These are phyloP conservation scores for Heliconius cydno DNA, from an alignment of 2,888 invertebrate genomes.

Conservation along the genomic window DNA sequence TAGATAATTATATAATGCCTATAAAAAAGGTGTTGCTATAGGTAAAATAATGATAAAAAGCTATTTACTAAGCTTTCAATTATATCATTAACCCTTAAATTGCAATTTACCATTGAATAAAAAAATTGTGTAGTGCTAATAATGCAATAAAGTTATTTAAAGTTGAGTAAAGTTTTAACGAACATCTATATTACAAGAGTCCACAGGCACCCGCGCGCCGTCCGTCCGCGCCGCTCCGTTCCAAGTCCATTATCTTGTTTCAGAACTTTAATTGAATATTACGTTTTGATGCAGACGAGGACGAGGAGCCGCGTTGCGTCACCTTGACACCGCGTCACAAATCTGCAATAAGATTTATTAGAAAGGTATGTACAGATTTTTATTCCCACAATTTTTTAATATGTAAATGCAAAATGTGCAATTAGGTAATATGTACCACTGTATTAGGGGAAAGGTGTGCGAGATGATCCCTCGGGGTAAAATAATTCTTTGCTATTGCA, in stretches of 20 bases:
- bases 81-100: background rate
- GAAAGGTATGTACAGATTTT: conserved; percentile 87
- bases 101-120: background rate
- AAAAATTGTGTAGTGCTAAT: conserved; percentile 35
- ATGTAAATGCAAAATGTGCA: background rate
- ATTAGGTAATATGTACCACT: background rate
- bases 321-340: conserved; percentile 94
- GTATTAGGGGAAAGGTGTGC: too few relatives aligned
- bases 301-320: conserved; percentile 90
- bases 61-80: background rate
- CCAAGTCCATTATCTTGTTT: conserved; percentile 47
- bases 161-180: conserved; percentile 39
- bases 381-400: background rate
- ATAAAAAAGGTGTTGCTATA: background rate
- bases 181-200: conserved; percentile 40
- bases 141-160: conserved; percentile 28
- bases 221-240: conserved; percentile 29
- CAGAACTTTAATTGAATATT: conserved; percentile 50
- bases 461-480: too few relatives aligned
- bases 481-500: too few relatives aligned
- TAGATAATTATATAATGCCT: background rate
- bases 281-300: conserved; percentile 86
- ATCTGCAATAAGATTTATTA: conserved; percentile 94
- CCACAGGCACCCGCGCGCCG: conserved; percentile 23
- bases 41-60: background rate